A percentile compares a stretch with the other conserved stretches of the same genome.
Evolutionary conservation across 2,888 invertebrate genomes (phyloP).

Genomic region (Ectemnius cavifrons): DNA sequence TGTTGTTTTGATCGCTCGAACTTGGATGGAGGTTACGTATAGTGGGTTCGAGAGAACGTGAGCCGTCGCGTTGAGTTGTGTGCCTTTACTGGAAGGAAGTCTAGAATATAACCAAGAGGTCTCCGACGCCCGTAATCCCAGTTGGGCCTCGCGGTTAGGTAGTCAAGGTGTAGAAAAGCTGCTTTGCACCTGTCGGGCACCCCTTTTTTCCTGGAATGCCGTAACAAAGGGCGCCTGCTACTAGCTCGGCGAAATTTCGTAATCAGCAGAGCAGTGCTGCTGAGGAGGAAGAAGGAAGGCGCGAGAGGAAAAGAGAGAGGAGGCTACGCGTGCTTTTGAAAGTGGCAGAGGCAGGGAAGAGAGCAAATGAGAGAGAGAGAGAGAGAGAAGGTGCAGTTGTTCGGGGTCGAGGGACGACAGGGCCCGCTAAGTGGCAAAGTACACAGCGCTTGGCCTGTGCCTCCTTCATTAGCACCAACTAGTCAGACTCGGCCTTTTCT

Average conservation of each 20-base stretch:
- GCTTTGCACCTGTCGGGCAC: conserved; percentile 1
- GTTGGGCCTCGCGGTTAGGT: background rate
- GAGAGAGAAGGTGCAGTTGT: conserved; percentile 51
- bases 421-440: conserved; percentile 74
- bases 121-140: background rate
- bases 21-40: too few species aligned
- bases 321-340: conserved; percentile 22
- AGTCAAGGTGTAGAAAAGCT: background rate
- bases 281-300: conserved; percentile 39
- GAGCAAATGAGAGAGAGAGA: conserved; percentile 20
- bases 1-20: too few species aligned
- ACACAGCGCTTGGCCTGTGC: conserved; percentile 74
- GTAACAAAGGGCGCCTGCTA: conserved; percentile 59
- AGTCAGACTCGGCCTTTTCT: conserved; percentile 63
- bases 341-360: too few species aligned
- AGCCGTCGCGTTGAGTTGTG: too few species aligned
- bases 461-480: conserved; percentile 76
- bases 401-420: conserved; percentile 66
- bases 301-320: conserved; percentile 40
- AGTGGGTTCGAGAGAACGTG: too few species aligned
- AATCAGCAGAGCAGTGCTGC: conserved; percentile 35
- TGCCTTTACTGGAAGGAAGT: too few species aligned
- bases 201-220: conserved; percentile 23
- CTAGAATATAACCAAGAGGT: too few species aligned
- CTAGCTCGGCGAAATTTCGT: conserved; percentile 61